A percentile compares a stretch with the other conserved stretches of the same genome.
phyloP scores from a whole-genome alignment of 92 coral and sea anemone species.

The Porites evermanni region DNA sequence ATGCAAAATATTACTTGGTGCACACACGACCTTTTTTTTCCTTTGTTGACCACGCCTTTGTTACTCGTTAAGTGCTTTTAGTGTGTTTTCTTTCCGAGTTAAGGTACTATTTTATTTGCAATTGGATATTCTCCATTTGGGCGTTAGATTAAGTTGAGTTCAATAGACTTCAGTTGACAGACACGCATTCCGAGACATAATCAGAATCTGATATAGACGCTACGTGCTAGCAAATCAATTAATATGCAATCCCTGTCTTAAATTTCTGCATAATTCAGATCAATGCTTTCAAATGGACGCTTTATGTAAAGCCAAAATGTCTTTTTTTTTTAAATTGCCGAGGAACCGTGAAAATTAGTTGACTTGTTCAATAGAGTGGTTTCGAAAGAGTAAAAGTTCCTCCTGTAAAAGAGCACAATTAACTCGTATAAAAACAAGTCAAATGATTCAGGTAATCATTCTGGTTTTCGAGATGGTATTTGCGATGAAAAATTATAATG shows the following conservation, averaged over 20 bases:
- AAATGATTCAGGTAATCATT: neutral
- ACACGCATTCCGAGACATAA: neutral
- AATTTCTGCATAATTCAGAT: constrained; percentile 33
- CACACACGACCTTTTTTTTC: neutral
- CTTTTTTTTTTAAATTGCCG: neutral
- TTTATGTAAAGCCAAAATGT: neutral
- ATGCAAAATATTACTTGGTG: no score
- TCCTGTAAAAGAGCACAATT: neutral
- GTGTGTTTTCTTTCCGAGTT: neutral
- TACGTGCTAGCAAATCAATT: neutral
- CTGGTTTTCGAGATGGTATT: neutral
- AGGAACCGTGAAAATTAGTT: no score
- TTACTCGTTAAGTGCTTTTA: neutral
- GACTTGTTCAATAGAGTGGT: no score
- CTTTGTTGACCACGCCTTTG: neutral
- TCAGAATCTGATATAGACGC: neutral
- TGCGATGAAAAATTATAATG: neutral
- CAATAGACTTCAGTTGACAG: neutral
- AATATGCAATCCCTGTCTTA: neutral
- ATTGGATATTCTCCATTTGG: neutral
- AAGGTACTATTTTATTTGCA: neutral
- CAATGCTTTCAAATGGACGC: neutral
- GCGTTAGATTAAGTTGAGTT: neutral
- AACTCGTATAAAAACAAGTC: neutral
- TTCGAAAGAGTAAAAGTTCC: no score